These are phyloP conservation scores for Chloropsis hardwickii DNA, from an alignment of 2,113 vertebrate species.

Conservation along the genomic window DNA sequence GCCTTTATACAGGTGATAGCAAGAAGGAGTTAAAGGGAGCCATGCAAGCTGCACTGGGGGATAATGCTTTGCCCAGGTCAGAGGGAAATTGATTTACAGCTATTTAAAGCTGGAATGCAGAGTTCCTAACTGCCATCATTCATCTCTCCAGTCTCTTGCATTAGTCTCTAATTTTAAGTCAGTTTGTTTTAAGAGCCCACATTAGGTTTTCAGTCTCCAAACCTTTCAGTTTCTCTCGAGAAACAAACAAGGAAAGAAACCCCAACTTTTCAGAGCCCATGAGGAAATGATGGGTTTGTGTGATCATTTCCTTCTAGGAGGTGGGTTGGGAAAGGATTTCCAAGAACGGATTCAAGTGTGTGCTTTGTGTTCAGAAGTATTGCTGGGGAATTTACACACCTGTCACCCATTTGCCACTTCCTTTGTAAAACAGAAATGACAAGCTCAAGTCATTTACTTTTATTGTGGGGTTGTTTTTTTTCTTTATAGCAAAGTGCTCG, in stretches of 20 bases:
- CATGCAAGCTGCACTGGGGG: accelerated
- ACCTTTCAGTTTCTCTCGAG: background rate
- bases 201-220: constrained; percentile 26
- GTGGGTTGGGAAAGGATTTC: background rate
- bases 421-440: background rate
- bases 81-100: background rate
- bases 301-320: background rate
- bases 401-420: background rate
- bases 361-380: background rate
- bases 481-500: background rate
- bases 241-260: background rate
- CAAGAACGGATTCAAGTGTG: background rate
- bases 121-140: background rate
- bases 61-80: background rate
- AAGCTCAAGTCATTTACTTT: background rate
- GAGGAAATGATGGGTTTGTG: background rate
- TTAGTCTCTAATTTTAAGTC: background rate
- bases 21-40: background rate
- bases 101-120: background rate
- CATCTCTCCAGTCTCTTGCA: background rate
- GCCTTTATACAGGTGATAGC: background rate
- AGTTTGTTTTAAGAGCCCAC: background rate
- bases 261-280: background rate
- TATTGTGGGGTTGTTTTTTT: background rate
- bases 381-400: background rate